Percentiles rank a stretch among this genome's conserved stretches.
Conservation (phyloP, 23 tunicate species). For the Diplosoma virens region DNA sequence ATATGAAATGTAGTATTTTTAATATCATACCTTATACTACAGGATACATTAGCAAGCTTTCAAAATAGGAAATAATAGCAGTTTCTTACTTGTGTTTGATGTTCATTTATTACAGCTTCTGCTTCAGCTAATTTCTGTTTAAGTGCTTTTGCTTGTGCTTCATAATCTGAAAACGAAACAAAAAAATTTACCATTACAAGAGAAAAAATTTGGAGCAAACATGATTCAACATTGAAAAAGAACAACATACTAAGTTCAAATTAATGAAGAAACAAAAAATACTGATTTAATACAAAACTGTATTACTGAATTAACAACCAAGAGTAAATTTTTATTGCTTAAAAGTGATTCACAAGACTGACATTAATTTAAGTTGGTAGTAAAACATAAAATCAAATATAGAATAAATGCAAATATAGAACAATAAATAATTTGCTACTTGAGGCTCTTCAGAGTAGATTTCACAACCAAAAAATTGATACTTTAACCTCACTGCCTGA, state of each 20-base stretch:
- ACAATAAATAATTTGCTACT: no score
- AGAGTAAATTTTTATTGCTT: no score
- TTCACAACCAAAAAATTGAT: no score
- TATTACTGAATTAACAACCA: not conserved
- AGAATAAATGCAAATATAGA: no score
- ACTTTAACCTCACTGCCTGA: no score
- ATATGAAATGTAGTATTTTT: no score
- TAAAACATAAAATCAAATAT: no score
- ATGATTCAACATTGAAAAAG: not conserved
- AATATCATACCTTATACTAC: no score
- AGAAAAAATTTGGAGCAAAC: not conserved
- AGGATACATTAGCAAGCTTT: conserved; percentile 12
- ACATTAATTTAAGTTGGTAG: no score
- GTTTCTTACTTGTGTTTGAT: conserved; percentile 42
- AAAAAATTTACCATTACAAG: not conserved
- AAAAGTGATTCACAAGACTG: no score
- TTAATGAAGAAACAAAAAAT: not conserved
- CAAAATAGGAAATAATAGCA: not conserved
- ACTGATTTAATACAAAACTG: not conserved
- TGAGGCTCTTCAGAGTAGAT: no score
- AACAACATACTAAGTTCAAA: not conserved
- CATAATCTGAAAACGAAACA: conserved; percentile 35
- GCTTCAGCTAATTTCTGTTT: conserved; percentile 39
- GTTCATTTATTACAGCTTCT: conserved; percentile 38
- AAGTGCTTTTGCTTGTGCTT: conserved; percentile 58